These are phyloP conservation scores for Momotus momota DNA, from an alignment of 2,797 vertebrate genomes.

Conservation along the genomic window DNA sequence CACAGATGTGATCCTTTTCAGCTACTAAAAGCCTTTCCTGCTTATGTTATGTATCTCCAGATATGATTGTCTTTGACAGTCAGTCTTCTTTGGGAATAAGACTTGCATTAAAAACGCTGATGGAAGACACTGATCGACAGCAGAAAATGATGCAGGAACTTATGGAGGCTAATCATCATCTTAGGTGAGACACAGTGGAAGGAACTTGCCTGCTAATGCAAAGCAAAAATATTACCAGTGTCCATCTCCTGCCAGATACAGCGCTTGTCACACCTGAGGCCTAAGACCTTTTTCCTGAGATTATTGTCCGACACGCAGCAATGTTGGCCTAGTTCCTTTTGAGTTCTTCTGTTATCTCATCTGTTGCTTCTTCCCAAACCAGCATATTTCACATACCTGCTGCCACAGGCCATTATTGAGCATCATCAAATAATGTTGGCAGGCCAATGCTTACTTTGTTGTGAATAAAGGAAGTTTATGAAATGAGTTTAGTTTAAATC, in stretches of 20 bases:
- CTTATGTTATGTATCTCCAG: slow-evolving; percentile 68
- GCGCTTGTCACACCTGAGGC: background rate
- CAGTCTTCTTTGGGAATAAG: slow-evolving; percentile 82
- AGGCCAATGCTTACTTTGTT: background rate
- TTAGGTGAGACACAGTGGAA: slow-evolving; percentile 81
- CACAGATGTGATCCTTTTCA: background rate
- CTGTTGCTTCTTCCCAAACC: background rate
- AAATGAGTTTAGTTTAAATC: background rate
- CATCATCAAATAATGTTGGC: background rate
- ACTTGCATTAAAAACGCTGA: slow-evolving; percentile 81
- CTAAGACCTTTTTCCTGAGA: background rate
- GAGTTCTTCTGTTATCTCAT: background rate
- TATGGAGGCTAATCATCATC: slow-evolving; percentile 85
- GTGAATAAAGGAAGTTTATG: background rate
- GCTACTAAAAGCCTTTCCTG: background rate
- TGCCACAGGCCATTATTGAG: background rate
- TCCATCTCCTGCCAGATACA: background rate
- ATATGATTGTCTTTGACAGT: slow-evolving; percentile 84
- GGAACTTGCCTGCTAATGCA: background rate
- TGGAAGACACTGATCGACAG: slow-evolving; percentile 85
- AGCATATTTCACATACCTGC: background rate
- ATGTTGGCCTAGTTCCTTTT: background rate
- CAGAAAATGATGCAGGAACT: slow-evolving; percentile 88
- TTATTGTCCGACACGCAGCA: background rate
- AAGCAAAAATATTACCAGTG: background rate